Base-by-base conservation (phyloP, 2,888 invertebrate genomes). In the Stomorhina lunata region DNA sequence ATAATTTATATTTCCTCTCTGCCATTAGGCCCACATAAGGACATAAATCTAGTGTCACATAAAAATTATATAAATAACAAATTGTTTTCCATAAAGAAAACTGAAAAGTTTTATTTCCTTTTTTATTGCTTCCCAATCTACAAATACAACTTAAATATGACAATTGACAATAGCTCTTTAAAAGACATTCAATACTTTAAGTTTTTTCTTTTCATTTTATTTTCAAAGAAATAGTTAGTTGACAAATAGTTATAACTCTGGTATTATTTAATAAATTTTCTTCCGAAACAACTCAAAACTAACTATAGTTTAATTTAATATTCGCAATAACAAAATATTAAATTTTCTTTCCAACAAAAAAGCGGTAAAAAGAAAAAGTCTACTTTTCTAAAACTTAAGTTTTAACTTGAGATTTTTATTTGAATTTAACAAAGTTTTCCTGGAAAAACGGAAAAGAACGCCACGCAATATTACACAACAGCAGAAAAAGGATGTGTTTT, bases 271-370 rank as follows among this genome's bases (percentile, higher is more conserved):
- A 65, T 32, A 48, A 48, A 29, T 45, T 63, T 12, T 63, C n/a
- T 3, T 2, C 0, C n/a, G 17, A 43, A 45, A 45, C 12, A 6
- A 34, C 20, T 12, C 34, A 34, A 17, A 59, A 59, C 57, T n/a
- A n/a, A n/a, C n/a, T 45, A 45, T 17, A 45, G 32, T 48, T 29
- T n/a, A 65, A 48, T 65, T 65, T 45, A 65, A 65, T 65, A 29
- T 29, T 45, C 5, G 65, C 45, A 15, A 65, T 45, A 48, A 32
- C 12, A 45, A 45, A 65, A 65, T 27, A 48, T 29, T 59, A 15
- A 15, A 17, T 43, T 43, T 43, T 43, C 17, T 55, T 15, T 45
- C 40, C 27, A 25, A 61, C 15, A 25, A 61, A 61, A 61, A 22
- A 12, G 12, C 0, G 6, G 7, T 12, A 40, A 9, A n/a, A 61